These are phyloP conservation scores for Actenoides lindsayi DNA, from an alignment of 2,113 vertebrate genomes.

Conservation along the genomic window DNA sequence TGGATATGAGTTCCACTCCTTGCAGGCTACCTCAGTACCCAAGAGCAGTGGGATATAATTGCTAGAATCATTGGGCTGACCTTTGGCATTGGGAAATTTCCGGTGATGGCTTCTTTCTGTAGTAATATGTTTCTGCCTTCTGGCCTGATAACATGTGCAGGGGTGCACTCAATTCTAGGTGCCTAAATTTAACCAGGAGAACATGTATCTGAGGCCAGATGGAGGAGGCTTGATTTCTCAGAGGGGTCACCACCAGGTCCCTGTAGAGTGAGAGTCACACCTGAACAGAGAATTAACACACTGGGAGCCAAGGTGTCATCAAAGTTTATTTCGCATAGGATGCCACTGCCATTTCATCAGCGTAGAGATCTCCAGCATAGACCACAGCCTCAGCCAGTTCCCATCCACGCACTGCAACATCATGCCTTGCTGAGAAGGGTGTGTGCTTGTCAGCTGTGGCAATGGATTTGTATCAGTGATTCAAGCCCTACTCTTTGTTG, in stretches of 20 bases:
- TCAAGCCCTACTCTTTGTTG: rapidly evolving
- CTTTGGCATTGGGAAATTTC: background rate
- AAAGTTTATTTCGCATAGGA: background rate
- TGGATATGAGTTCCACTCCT: background rate
- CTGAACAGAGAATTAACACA: background rate
- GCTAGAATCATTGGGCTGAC: background rate
- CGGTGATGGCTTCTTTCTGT: background rate
- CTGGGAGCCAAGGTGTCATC: background rate
- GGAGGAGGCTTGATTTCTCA: background rate
- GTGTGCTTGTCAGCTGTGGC: background rate
- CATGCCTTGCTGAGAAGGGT: rapidly evolving
- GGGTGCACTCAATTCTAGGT: background rate
- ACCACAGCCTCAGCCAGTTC: background rate
- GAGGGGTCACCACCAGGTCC: background rate
- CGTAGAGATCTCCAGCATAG: background rate
- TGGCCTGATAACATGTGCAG: background rate
- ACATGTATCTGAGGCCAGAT: background rate
- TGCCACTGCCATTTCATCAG: background rate
- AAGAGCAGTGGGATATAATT: background rate
- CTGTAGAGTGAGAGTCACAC: background rate
- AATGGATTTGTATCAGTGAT: background rate
- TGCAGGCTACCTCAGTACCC: background rate
- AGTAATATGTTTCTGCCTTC: background rate
- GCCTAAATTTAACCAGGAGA: background rate
- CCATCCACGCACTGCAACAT: background rate